A percentile compares a stretch with the other conserved stretches of the same genome.
phyloP scores from a whole-genome alignment of 2,797 vertebrate species.

The Botia kubotai region DNA sequence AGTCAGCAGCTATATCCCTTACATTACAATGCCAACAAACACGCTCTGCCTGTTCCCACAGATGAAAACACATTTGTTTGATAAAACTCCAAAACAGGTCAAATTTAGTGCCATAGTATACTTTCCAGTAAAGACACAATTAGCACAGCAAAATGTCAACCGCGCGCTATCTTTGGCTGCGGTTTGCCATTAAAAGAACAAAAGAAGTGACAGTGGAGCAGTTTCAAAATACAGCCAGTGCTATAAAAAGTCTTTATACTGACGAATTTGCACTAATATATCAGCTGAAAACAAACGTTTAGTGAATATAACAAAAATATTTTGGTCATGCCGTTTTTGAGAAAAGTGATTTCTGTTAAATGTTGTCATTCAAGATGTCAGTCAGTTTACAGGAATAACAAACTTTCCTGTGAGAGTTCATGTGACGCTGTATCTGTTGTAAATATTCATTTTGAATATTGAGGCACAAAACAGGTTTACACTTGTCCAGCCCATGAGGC shows the following conservation, averaged over 20 bases:
- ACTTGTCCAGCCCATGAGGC: neutral
- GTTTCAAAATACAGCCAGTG: slow-evolving; percentile 59
- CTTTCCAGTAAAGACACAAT: slow-evolving; percentile 65
- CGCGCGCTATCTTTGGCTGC: slow-evolving; percentile 75
- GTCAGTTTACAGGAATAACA: slow-evolving; percentile 32
- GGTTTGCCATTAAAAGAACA: slow-evolving; percentile 70
- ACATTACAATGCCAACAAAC: slow-evolving; percentile 72
- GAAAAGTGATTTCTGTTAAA: slow-evolving; percentile 28
- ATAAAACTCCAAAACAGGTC: slow-evolving; percentile 70
- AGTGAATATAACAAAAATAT: neutral
- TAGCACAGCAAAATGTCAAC: slow-evolving; percentile 67
- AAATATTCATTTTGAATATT: slow-evolving; percentile 30
- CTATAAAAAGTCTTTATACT: slow-evolving; percentile 45
- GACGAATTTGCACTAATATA: neutral
- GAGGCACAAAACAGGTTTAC: slow-evolving; percentile 26
- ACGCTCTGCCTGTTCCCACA: slow-evolving; percentile 64
- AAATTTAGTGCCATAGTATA: slow-evolving; percentile 65
- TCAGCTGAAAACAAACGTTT: neutral
- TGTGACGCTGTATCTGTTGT: slow-evolving; percentile 31
- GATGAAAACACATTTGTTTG: slow-evolving; percentile 78
- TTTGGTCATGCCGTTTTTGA: neutral
- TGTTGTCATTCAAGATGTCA: slow-evolving; percentile 14
- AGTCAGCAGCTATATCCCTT: slow-evolving; percentile 59
- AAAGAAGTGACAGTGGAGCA: slow-evolving; percentile 72
- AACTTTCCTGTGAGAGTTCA: slow-evolving; percentile 22